Evolutionary conservation across 35 echinoderm and acorn worm species (phyloP).

Genomic region (Holothuria glaberrima): DNA sequence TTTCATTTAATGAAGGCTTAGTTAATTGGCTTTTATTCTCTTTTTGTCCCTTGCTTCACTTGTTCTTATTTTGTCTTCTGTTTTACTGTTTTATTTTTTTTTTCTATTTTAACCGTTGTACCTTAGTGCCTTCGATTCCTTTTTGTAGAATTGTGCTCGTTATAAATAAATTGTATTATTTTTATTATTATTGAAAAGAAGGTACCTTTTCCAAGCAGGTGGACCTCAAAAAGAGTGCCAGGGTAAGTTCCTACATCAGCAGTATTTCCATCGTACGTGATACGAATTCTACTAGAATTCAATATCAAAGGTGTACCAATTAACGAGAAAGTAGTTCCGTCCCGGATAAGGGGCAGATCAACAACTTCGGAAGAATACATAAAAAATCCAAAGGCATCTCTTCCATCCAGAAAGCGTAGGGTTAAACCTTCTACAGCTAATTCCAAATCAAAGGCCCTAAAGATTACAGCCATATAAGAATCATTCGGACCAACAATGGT

Average conservation of each 20-base stretch:
- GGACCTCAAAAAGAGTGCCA: neutral
- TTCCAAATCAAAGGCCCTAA: neutral
- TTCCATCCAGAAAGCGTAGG: neutral
- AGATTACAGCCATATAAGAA: neutral
- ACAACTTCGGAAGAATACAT: slow-evolving; percentile 8
- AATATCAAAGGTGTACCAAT: neutral
- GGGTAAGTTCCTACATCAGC: neutral
- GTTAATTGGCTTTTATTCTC: too few relatives aligned
- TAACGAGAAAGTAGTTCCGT: neutral
- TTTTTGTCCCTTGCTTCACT: too few relatives aligned
- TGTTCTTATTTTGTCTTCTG: too few relatives aligned
- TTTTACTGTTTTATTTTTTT: too few relatives aligned
- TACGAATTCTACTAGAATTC: neutral
- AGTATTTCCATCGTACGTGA: neutral
- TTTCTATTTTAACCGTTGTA: too few relatives aligned
- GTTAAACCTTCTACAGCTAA: neutral
- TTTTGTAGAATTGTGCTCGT: too few relatives aligned
- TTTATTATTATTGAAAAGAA: neutral
- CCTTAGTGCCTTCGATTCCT: too few relatives aligned
- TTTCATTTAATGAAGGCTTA: too few relatives aligned
- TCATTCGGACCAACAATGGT: neutral
- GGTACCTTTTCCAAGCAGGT: neutral
- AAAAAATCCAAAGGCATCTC: neutral
- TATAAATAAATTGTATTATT: too few relatives aligned
- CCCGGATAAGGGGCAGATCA: neutral